Conservation (phyloP, 2,888 invertebrate genomes). For the Idaea aversata region DNA sequence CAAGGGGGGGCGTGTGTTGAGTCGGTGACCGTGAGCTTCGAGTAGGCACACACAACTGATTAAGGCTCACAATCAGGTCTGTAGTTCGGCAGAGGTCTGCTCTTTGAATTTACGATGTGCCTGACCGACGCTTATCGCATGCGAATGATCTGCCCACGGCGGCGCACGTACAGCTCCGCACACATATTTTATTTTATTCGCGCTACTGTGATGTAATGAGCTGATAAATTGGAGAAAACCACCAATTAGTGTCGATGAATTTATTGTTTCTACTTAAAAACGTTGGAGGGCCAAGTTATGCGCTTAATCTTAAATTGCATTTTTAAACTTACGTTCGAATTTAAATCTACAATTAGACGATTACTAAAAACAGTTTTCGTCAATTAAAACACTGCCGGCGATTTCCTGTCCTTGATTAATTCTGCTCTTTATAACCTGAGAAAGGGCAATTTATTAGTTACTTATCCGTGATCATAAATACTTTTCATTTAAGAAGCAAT, state of each 20-base stretch:
- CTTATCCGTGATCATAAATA: conserved; percentile 1
- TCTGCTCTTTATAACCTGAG: conserved; percentile 13
- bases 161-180: conserved; percentile 75
- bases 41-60: conserved; percentile 69
- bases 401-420: conserved; percentile 28
- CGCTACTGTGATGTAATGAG: conserved; percentile 81
- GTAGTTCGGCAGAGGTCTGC: conserved; percentile 74
- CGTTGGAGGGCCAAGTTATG: conserved; percentile 73
- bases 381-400: conserved; percentile 27
- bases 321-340: conserved; percentile 63
- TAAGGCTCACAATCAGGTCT: conserved; percentile 77
- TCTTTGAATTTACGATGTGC: conserved; percentile 80
- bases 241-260: conserved; percentile 81
- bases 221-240: conserved; percentile 81
- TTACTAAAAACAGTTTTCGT: conserved; percentile 31
- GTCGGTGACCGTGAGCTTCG: conserved; percentile 33
- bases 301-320: conserved; percentile 74
- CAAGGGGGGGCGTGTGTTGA: background rate
- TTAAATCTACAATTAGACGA: conserved; percentile 51
- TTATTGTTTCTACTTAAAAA: conserved; percentile 80
- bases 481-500: background rate
- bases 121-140: conserved; percentile 79
- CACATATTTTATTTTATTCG: conserved; percentile 81
- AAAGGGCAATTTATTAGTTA: background rate
- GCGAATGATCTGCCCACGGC: conserved; percentile 79